A percentile compares a stretch with the other conserved stretches of the same genome.
phyloP scores from a whole-genome alignment of 1,140 invertebrate genomes.

The Drosophila quadrilineata region DNA sequence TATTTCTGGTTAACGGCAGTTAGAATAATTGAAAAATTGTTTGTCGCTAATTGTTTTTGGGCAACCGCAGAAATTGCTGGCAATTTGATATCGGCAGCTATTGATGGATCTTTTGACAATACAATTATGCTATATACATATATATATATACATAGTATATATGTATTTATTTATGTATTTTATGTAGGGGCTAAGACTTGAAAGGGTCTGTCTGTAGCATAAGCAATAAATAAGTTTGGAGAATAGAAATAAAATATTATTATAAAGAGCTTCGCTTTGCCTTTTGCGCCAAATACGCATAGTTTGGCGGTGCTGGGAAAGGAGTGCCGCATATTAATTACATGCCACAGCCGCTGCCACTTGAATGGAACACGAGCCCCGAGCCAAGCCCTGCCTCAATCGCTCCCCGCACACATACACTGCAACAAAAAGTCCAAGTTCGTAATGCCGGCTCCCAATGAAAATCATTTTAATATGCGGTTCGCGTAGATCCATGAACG shows the following conservation, averaged over 20 bases:
- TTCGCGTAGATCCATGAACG: slow-evolving; percentile 29
- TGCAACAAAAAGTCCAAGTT: no score
- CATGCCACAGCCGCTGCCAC: slow-evolving; percentile 50
- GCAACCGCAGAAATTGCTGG: not conserved
- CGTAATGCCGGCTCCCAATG: not conserved
- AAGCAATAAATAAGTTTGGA: slow-evolving; percentile 27
- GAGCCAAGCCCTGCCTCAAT: not conserved
- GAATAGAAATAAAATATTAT: slow-evolving; percentile 6
- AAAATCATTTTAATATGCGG: slow-evolving; percentile 49
- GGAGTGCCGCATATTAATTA: slow-evolving; percentile 75
- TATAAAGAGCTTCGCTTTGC: slow-evolving; percentile 11
- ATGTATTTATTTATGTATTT: no score
- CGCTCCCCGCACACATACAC: not conserved
- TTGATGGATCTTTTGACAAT: not conserved
- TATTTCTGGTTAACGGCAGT: not conserved
- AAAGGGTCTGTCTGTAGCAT: slow-evolving; percentile 20
- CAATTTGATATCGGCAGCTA: slow-evolving; percentile 5
- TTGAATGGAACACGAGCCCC: slow-evolving; percentile 50
- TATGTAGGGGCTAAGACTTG: no score
- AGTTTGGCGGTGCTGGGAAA: slow-evolving; percentile 39
- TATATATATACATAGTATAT: no score
- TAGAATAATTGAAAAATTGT: no score
- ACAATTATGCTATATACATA: slow-evolving; percentile 8
- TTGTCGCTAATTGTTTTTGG: slow-evolving; percentile 1
- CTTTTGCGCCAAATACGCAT: slow-evolving; percentile 56